Evolutionary conservation across 1,140 invertebrate genomes (phyloP), one percentile per base, ranked within the genome.

Genomic region (Bombus balteatus): DNA sequence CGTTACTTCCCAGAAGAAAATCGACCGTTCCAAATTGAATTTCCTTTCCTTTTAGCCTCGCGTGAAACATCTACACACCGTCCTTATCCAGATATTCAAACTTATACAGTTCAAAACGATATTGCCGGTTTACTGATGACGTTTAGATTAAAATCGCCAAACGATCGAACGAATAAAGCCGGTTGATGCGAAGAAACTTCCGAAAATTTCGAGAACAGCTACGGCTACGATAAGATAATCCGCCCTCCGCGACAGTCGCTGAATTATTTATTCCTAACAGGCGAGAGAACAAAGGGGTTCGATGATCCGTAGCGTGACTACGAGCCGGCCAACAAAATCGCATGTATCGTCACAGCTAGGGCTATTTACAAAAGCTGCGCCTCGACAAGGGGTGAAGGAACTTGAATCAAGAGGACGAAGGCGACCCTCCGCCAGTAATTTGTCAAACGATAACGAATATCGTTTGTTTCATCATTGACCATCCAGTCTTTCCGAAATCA

Each of bases 251-350:
- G 80, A 73, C 70, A 32, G 12, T 13, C 28, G n/a, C 53, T 81
- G 53, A 81, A 81, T 81, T 81, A 81, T 81, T 81, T 81, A 81
- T 81, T 43, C 70, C 6, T 12, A 32, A 41, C 70, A 72, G 37
- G 47, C 53, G 68, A 32, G 59, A 62, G 71, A 65, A 65, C 57
- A 65, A 74, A 74, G 71, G 68, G 41, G 80, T 82, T 74, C 80
- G 81, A 77, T 57, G 72, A 83, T 77, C 73, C 43, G 57, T 79
- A 72, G 83, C 83, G 75, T 84, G 83, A 84, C 75, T 79, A 37
- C n/a, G 3, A 62, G 41, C 43, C 59, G 15, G 32, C 13, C 15
- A 18, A 47, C 43, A 59, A 70, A 77, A 76, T 43, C 41, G 57
- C 62, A 25, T 15, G 53, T 43, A 37, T 53, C 59, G 53, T 66